phyloP scores from a whole-genome alignment of 2,113 vertebrate genomes.

The Poecile atricapillus region DNA sequence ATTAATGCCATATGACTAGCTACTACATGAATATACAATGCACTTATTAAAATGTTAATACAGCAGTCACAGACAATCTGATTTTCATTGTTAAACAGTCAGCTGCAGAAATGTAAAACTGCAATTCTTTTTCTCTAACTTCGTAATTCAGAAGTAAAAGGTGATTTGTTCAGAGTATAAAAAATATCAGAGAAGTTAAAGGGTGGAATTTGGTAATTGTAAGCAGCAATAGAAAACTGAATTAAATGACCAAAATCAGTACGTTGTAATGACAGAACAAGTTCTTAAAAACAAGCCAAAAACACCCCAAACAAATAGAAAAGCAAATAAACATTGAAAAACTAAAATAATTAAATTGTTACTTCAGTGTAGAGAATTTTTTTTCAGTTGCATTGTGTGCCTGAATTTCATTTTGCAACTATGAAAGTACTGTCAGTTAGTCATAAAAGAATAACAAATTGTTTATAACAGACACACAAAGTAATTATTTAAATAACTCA shows the following conservation, averaged over 20 bases:
- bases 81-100: background rate
- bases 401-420: background rate
- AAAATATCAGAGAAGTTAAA: background rate
- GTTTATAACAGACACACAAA: background rate
- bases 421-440: background rate
- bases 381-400: background rate
- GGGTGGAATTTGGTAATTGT: background rate
- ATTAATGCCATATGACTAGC: background rate
- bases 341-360: background rate
- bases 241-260: background rate
- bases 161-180: background rate
- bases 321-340: background rate
- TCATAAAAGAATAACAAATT: background rate
- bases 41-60: background rate
- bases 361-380: background rate
- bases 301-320: background rate
- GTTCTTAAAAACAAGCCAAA: background rate
- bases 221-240: background rate
- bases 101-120: background rate
- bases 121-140: background rate
- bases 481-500: background rate
- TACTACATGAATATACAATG: background rate
- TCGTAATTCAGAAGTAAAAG: background rate
- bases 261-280: background rate
- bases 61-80: background rate